Percentiles rank a stretch among this genome's conserved stretches.
Conservation (phyloP, 2,113 vertebrate species). For the Antechinus stuartii region DNA sequence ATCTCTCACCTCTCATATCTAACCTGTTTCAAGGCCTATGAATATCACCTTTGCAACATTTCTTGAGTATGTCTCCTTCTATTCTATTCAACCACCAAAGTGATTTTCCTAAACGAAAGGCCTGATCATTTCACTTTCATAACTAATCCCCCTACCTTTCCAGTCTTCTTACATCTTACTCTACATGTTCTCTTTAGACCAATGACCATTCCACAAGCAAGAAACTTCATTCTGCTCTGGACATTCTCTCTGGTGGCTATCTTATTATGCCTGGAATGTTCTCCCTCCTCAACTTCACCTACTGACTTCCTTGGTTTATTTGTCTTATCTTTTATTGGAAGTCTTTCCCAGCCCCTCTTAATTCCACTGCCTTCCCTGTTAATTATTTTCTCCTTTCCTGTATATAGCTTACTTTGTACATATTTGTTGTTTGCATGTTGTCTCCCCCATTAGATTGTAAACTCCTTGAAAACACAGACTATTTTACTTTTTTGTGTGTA, state of each 20-base stretch:
- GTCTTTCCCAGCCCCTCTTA: not conserved
- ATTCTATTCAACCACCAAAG: not conserved
- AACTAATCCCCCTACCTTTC: not conserved
- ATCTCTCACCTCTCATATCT: too few species aligned
- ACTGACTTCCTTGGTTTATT: not conserved
- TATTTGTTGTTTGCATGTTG: not conserved
- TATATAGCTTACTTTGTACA: not conserved
- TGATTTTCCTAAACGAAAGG: not conserved
- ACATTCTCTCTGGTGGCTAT: not conserved
- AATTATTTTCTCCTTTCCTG: not conserved
- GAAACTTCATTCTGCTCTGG: not conserved
- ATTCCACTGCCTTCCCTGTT: not conserved
- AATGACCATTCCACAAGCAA: not conserved
- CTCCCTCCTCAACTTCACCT: not conserved
- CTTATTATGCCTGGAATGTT: not conserved
- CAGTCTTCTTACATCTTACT: not conserved
- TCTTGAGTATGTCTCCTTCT: not conserved
- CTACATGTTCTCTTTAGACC: not conserved
- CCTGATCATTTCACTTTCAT: not conserved
- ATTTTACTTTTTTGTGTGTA: not conserved
- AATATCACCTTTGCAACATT: too few species aligned
- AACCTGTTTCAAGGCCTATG: too few species aligned
- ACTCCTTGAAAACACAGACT: not conserved
- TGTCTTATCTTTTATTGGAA: not conserved
- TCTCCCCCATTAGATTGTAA: not conserved